These are phyloP conservation scores for Podocnemis expansa DNA, from an alignment of 2,113 vertebrate genomes.

Conservation along the genomic window DNA sequence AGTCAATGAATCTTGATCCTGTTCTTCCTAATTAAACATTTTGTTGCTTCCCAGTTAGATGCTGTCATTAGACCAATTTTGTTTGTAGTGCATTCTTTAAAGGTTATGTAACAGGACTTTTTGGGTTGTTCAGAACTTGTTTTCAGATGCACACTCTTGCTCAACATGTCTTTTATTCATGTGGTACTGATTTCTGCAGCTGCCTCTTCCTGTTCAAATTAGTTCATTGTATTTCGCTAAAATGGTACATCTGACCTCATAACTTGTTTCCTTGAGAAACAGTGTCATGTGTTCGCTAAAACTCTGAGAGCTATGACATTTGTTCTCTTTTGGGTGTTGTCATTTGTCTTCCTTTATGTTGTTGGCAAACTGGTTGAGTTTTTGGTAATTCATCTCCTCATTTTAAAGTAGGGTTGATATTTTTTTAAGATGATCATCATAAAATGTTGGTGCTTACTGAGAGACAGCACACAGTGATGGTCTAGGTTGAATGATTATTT, in stretches of 20 bases:
- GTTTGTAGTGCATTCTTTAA: background rate
- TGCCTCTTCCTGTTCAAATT: conserved; percentile 18
- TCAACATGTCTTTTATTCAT: background rate
- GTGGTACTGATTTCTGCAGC: background rate
- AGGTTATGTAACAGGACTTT: background rate
- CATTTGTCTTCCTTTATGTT: background rate
- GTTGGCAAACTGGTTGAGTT: no score
- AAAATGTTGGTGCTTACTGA: background rate
- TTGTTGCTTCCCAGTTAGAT: background rate
- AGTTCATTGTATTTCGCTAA: background rate
- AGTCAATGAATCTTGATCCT: conserved; percentile 7
- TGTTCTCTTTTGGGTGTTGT: background rate
- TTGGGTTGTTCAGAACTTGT: background rate
- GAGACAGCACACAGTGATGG: background rate
- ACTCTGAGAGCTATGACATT: background rate
- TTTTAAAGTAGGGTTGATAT: background rate
- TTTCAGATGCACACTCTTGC: background rate
- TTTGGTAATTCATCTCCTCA: background rate
- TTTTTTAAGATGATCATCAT: background rate
- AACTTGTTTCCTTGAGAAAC: background rate
- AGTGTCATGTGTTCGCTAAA: background rate
- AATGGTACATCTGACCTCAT: background rate
- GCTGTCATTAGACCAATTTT: conserved; percentile 19
- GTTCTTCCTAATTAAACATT: background rate
- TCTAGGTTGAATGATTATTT: background rate